Conservation (phyloP, 2,113 vertebrate species). For the Aegithalos caudatus region DNA sequence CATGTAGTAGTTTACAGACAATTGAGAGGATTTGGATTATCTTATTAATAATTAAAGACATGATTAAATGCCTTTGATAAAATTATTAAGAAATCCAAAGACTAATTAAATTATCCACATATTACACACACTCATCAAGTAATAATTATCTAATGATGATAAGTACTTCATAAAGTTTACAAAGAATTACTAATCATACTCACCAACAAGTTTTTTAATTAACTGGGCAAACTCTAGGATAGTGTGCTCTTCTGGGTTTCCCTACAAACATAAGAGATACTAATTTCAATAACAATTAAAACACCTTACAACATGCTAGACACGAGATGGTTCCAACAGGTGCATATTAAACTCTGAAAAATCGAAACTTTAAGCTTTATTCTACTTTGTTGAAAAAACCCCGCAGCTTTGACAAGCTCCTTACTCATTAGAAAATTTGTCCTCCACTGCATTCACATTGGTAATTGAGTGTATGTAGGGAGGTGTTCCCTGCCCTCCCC, state of each 20-base stretch:
- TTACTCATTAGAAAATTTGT: background rate
- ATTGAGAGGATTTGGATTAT: background rate
- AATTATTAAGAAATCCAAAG: slow-evolving; percentile 10
- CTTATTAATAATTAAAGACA: background rate
- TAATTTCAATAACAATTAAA: background rate
- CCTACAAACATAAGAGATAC: slow-evolving; percentile 73
- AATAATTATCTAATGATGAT: background rate
- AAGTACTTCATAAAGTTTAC: background rate
- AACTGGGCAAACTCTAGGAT: slow-evolving; percentile 96
- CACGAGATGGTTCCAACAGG: background rate
- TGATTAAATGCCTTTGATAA: background rate
- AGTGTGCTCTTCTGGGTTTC: slow-evolving; percentile 97
- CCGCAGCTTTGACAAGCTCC: background rate
- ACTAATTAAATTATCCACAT: slow-evolving; percentile 1
- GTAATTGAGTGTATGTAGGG: background rate
- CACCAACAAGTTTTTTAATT: slow-evolving; percentile 97
- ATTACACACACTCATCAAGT: slow-evolving; percentile 4
- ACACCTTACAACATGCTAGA: background rate
- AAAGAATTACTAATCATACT: slow-evolving; percentile 61
- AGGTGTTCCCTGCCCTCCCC: accelerated
- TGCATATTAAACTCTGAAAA: background rate
- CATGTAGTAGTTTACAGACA: background rate
- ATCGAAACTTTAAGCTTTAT: background rate
- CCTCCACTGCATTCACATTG: background rate
- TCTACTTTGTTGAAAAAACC: background rate